Evolutionary conservation across 1,140 invertebrate species (phyloP).

Genomic region (Aleiodes sp.): DNA sequence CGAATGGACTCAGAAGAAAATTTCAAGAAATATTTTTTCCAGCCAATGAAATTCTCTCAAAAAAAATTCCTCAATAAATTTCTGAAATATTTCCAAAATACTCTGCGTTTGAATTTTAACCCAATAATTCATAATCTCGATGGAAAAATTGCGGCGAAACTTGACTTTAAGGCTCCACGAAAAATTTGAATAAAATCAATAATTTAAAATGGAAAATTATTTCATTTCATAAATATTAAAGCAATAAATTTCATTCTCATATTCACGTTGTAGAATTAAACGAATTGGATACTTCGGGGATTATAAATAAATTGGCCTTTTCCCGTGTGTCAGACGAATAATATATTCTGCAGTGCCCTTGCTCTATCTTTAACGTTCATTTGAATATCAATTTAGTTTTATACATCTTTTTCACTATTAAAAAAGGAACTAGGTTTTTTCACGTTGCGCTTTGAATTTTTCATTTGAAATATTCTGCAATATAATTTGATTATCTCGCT

Average conservation of each 20-base stretch:
- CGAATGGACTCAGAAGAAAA: too few species aligned
- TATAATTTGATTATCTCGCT: slow-evolving; percentile 7
- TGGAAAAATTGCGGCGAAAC: too few species aligned
- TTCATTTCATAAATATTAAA: not conserved
- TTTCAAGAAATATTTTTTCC: too few species aligned
- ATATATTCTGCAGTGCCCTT: not conserved
- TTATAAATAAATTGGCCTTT: slow-evolving; percentile 22
- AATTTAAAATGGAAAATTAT: not conserved
- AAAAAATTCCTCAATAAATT: too few species aligned
- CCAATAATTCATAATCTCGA: too few species aligned
- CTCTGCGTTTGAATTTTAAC: too few species aligned
- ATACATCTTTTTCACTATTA: not conserved
- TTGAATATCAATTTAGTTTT: slow-evolving; percentile 14
- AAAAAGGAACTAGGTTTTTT: too few species aligned
- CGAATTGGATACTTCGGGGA: not conserved
- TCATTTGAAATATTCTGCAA: not conserved
- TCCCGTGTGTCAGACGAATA: not conserved
- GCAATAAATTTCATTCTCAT: not conserved
- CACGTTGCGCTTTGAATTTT: not conserved
- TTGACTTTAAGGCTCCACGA: too few species aligned
- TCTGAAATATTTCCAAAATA: too few species aligned
- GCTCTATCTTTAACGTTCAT: slow-evolving; percentile 11
- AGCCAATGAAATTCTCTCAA: too few species aligned
- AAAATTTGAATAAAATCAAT: not conserved
- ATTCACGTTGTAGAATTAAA: not conserved